Conservation (phyloP, 2,888 invertebrate genomes). For the Ectemnius lituratus region DNA sequence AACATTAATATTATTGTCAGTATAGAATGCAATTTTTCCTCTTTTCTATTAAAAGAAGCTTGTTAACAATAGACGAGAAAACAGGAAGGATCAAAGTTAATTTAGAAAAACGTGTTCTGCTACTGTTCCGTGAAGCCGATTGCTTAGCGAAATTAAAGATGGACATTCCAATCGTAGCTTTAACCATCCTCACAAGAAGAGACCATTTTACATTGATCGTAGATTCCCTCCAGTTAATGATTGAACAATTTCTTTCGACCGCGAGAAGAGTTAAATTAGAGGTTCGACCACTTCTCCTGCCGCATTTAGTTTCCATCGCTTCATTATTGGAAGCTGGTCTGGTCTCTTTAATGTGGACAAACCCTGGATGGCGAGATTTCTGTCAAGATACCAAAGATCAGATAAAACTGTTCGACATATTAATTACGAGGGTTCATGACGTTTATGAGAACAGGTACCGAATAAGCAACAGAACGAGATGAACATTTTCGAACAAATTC, state of each 20-base stretch:
- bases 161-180: constrained; percentile 89
- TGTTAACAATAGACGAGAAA: constrained; percentile 82
- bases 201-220: constrained; percentile 87
- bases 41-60: constrained; percentile 78
- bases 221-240: constrained; percentile 88
- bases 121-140: constrained; percentile 91
- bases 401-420: constrained; percentile 88
- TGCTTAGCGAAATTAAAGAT: constrained; percentile 90
- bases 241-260: constrained; percentile 86
- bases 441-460: constrained; percentile 86
- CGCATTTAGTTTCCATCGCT: constrained; percentile 91
- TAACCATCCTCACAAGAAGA: constrained; percentile 87
- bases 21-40: too few relatives aligned
- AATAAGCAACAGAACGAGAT: not conserved
- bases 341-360: constrained; percentile 91
- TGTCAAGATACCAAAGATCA: constrained; percentile 87
- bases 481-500: not conserved
- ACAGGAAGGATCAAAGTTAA: constrained; percentile 86
- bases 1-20: not conserved
- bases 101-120: constrained; percentile 86
- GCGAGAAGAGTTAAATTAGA: constrained; percentile 89
- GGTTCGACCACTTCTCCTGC: constrained; percentile 93
- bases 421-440: constrained; percentile 90
- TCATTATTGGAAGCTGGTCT: constrained; percentile 91
- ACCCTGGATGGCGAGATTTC: constrained; percentile 88